Evolutionary conservation across 2,113 vertebrate species (phyloP).

Genomic region (Columbina picui): DNA sequence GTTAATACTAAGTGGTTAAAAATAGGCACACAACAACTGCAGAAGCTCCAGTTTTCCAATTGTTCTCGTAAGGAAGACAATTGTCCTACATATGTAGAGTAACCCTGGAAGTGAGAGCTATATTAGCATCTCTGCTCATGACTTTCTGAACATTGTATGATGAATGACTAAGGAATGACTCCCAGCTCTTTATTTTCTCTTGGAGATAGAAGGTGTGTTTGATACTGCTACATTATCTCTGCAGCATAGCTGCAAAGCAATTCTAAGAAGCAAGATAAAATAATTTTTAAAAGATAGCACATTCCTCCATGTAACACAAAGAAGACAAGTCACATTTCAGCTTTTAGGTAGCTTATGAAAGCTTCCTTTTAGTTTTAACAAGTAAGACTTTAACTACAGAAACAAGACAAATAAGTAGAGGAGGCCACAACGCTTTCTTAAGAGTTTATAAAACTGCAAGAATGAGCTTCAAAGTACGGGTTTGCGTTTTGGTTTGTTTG

Average conservation of each 20-base stretch:
- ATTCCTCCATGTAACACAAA: background rate
- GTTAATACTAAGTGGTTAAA: background rate
- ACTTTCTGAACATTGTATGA: background rate
- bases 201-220: background rate
- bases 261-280: background rate
- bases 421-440: background rate
- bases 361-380: background rate
- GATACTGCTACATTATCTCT: background rate
- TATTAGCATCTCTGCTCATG: background rate
- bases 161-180: background rate
- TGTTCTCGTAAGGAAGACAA: background rate
- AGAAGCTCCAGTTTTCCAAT: background rate
- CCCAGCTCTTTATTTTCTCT: constrained; percentile 32
- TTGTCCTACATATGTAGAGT: background rate
- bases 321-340: background rate
- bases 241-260: background rate
- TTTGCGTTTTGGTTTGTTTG: background rate
- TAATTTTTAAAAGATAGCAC: constrained; percentile 1
- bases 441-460: background rate
- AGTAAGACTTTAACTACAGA: background rate
- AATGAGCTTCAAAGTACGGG: background rate
- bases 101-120: background rate
- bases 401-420: background rate
- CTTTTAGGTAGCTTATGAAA: background rate
- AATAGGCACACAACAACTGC: background rate